Evolutionary conservation across 1,140 invertebrate species (phyloP).

Genomic region (Teleogryllus occipitalis): DNA sequence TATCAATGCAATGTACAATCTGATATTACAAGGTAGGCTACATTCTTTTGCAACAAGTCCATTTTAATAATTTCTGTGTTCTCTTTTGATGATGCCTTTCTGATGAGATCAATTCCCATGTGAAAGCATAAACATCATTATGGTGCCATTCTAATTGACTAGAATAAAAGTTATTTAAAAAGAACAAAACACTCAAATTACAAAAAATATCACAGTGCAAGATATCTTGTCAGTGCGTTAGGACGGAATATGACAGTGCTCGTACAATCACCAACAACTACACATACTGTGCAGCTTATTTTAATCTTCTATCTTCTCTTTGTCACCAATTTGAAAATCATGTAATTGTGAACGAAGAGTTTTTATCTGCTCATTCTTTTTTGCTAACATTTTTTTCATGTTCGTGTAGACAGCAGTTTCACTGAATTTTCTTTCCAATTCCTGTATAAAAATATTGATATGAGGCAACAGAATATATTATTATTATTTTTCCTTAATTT

Average conservation of each 20-base stretch:
- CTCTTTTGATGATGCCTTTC: too few species aligned
- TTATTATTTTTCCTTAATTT: background rate
- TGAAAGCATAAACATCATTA: too few species aligned
- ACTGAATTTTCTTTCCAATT: slow-evolving; percentile 51
- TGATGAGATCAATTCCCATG: too few species aligned
- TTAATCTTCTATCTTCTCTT: background rate
- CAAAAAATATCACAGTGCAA: background rate
- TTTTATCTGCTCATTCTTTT: slow-evolving; percentile 39
- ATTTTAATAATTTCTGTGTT: too few species aligned
- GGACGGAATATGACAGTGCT: background rate
- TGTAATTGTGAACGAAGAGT: slow-evolving; percentile 35
- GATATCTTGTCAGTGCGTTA: background rate
- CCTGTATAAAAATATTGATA: slow-evolving; percentile 30
- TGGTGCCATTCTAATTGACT: too few species aligned
- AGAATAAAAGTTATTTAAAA: too few species aligned
- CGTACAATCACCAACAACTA: background rate
- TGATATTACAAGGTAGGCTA: too few species aligned
- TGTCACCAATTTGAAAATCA: slow-evolving; percentile 33
- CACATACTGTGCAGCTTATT: background rate
- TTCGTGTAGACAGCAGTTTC: slow-evolving; percentile 50
- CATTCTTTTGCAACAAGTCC: too few species aligned
- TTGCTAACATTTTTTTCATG: slow-evolving; percentile 48
- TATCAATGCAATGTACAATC: too few species aligned
- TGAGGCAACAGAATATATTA: background rate
- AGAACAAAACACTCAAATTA: background rate